Evolutionary conservation across 2,888 invertebrate species (phyloP).

Genomic region (Cerastis leucographa): DNA sequence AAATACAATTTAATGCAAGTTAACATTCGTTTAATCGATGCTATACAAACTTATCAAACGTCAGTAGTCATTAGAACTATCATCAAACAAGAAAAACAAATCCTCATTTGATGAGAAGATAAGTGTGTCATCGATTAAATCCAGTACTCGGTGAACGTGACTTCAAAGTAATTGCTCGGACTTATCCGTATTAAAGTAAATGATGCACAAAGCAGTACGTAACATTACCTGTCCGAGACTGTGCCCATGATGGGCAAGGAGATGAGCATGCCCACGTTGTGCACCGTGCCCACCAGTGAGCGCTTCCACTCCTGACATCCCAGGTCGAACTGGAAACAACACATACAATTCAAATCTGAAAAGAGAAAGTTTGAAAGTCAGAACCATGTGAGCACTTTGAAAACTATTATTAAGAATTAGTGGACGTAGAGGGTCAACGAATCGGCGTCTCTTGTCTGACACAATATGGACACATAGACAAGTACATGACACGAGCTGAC

Average conservation of each 20-base stretch:
- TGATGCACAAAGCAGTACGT: too few relatives aligned
- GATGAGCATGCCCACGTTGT: conserved; percentile 92
- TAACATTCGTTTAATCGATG: conserved; percentile 16
- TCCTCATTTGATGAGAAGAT: background rate
- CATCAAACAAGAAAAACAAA: background rate
- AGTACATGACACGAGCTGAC: background rate
- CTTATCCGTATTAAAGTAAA: background rate
- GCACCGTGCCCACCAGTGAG: conserved; percentile 92
- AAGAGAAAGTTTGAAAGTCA: conserved; percentile 25
- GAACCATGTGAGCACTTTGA: background rate
- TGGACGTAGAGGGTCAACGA: background rate
- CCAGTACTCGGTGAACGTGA: background rate
- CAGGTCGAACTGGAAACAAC: conserved; percentile 89
- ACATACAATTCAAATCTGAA: conserved; percentile 37
- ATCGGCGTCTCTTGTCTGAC: background rate
- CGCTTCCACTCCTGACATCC: conserved; percentile 92
- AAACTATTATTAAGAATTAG: background rate
- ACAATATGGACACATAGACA: background rate
- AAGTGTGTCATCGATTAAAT: background rate
- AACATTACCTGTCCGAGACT: conserved; percentile 91
- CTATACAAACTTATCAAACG: background rate
- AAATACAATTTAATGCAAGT: conserved; percentile 17
- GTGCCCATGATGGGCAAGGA: conserved; percentile 92
- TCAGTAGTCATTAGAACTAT: background rate
- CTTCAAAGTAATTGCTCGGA: background rate